A percentile compares a stretch with the other conserved stretches of the same genome.
Conservation (phyloP, 2,888 invertebrate genomes). For the Pollenia angustigena region DNA sequence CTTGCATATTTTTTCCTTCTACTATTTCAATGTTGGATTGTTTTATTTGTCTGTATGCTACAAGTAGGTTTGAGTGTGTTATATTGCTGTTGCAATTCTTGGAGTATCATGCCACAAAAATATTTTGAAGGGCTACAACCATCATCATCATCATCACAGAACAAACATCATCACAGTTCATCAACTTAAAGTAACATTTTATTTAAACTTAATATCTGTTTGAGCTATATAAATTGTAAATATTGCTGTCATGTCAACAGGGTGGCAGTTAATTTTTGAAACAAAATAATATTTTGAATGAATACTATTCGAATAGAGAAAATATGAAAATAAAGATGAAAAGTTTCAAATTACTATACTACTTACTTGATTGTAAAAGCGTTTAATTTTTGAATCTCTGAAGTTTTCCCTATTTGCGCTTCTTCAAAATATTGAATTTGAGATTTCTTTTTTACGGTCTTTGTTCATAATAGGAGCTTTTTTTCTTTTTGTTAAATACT, state of each 20-base stretch:
- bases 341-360: too few relatives aligned
- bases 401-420: too few relatives aligned
- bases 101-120: conserved; percentile 32
- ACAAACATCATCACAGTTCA: conserved; percentile 43
- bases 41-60: conserved; percentile 11
- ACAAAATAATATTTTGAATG: not conserved
- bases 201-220: conserved; percentile 40
- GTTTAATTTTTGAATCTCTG: too few relatives aligned
- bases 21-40: conserved; percentile 34
- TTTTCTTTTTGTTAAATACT: too few relatives aligned
- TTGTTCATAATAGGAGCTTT: too few relatives aligned
- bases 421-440: too few relatives aligned
- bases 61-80: conserved; percentile 10
- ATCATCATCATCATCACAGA: conserved; percentile 34
- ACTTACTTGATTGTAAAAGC: too few relatives aligned
- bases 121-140: conserved; percentile 36
- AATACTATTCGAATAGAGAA: too few relatives aligned
- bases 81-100: conserved; percentile 25
- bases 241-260: not conserved
- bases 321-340: too few relatives aligned
- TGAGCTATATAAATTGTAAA: conserved; percentile 8
- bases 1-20: conserved; percentile 48
- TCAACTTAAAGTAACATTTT: conserved; percentile 57
- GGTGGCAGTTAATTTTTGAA: not conserved
- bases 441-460: too few relatives aligned